Base-by-base conservation (phyloP, 1,140 invertebrate species). In the Macrobrachium nipponense region DNA sequence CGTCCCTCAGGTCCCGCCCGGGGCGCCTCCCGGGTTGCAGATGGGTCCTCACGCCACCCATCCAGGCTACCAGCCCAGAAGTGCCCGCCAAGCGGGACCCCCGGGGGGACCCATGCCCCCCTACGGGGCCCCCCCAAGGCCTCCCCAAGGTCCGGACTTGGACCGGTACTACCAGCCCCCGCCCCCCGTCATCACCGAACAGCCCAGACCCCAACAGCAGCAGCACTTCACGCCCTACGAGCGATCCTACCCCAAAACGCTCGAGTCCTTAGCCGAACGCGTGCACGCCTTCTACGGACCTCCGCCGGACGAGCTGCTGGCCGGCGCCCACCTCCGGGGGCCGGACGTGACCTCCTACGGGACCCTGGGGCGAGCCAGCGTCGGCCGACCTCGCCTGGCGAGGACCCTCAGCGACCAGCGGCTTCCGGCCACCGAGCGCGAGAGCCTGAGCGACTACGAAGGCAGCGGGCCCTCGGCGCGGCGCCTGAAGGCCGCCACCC, bases 191-290 rank as follows among this genome's bases (percentile, higher is more conserved):
- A 96, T 97, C 81, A 97, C 96, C 2, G 96, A 97, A 90, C 96
- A 97, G 90, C 96, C 96, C 10, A 78, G 89, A 4, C 78, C 82
- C 17, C 80, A 78, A 36, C 82, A 89, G 77, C 85, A 89, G 77
- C 85, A 83, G 60, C 82, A 87, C 68, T 88, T 89, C 70, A 87
- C 81, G n/a, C 88, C 84, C 14, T 88, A 87, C 75, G 89, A 86
- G 70, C 87, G 86, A n/a, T 89, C 86, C 8, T 88, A 88, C 62
- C 89, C 86, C 27, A 87, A 97, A 90, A 97, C 97, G 0, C 90
- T 97, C 76, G 96, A 97, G 90, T 97, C 96, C 90, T 92, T 97
- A 5, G 96, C 96, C 0, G 96, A 97, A 91, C 97, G 97, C 92
- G 89, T 90, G 44, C 90, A 91, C 95, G 81, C 92, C 95, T 59